A percentile compares a stretch with the other conserved stretches of the same genome.
These are phyloP conservation scores for Lepidurus couesii DNA, from an alignment of 1,140 invertebrate genomes.

Conservation along the genomic window DNA sequence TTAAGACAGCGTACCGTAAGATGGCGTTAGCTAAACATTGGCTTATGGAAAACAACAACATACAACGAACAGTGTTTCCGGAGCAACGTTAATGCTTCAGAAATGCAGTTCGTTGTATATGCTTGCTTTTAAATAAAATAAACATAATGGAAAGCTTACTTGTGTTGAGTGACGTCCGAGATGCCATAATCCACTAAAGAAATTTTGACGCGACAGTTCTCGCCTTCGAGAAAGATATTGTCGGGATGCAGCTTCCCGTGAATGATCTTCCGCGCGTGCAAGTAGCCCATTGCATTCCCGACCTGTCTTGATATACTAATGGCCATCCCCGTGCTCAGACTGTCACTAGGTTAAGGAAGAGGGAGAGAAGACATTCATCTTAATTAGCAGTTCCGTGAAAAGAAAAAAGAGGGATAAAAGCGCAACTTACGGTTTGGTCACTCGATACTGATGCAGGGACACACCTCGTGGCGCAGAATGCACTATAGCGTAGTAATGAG, in stretches of 20 bases:
- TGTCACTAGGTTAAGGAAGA: neutral
- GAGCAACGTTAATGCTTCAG: no score
- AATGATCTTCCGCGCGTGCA: slow-evolving; percentile 47
- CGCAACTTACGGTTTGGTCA: slow-evolving; percentile 37
- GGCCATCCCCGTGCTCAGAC: slow-evolving; percentile 38
- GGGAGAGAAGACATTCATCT: neutral
- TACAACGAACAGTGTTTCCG: neutral
- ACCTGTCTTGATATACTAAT: slow-evolving; percentile 42
- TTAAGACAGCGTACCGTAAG: no score
- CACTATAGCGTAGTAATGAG: slow-evolving; percentile 37
- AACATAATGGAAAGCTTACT: slow-evolving; percentile 30
- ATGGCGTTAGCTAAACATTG: neutral
- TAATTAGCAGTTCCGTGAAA: neutral
- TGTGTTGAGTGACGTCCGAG: slow-evolving; percentile 38
- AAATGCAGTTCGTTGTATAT: neutral
- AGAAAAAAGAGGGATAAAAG: neutral
- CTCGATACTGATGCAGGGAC: slow-evolving; percentile 35
- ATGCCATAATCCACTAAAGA: slow-evolving; percentile 48
- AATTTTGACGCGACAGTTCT: slow-evolving; percentile 43
- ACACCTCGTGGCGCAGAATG: slow-evolving; percentile 31
- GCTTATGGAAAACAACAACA: neutral
- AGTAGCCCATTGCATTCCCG: slow-evolving; percentile 45
- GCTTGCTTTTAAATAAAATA: slow-evolving; percentile 23
- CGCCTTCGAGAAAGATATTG: slow-evolving; percentile 46
- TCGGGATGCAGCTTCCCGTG: slow-evolving; percentile 44